A percentile compares a stretch with the other conserved stretches of the same genome.
Conservation (phyloP, 2,888 invertebrate genomes). For the Gortyna flavago region DNA sequence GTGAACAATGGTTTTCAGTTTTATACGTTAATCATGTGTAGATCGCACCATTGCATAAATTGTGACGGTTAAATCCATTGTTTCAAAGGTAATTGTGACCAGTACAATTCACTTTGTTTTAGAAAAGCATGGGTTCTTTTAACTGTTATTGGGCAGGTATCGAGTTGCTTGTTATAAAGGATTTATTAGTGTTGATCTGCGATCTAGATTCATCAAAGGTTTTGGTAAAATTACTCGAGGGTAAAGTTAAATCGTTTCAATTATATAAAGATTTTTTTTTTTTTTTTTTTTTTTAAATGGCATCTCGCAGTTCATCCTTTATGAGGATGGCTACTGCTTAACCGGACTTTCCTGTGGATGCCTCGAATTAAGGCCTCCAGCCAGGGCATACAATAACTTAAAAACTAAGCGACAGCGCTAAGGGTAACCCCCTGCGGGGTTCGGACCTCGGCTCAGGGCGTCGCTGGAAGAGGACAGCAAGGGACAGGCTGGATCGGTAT, state of each 20-base stretch:
- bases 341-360: no score
- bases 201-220: not conserved
- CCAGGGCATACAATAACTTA: no score
- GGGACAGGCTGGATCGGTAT: no score
- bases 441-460: no score
- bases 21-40: conserved; percentile 2
- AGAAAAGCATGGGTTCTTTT: not conserved
- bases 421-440: no score
- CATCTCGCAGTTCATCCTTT: no score
- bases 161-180: not conserved
- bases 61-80: conserved; percentile 14
- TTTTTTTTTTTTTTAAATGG: no score
- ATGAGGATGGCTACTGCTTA: no score
- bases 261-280: no score
- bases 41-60: conserved; percentile 15
- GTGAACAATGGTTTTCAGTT: conserved; percentile 17
- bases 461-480: no score
- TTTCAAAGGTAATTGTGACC: not conserved
- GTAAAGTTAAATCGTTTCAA: not conserved
- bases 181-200: not conserved
- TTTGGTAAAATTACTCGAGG: not conserved
- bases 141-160: not conserved
- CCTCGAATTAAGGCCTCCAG: no score
- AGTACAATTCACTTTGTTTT: not conserved
- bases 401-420: no score